A percentile compares a stretch with the other conserved stretches of the same genome.
These are phyloP conservation scores for Dicycla oo DNA, from an alignment of 2,888 invertebrate genomes.

Conservation along the genomic window DNA sequence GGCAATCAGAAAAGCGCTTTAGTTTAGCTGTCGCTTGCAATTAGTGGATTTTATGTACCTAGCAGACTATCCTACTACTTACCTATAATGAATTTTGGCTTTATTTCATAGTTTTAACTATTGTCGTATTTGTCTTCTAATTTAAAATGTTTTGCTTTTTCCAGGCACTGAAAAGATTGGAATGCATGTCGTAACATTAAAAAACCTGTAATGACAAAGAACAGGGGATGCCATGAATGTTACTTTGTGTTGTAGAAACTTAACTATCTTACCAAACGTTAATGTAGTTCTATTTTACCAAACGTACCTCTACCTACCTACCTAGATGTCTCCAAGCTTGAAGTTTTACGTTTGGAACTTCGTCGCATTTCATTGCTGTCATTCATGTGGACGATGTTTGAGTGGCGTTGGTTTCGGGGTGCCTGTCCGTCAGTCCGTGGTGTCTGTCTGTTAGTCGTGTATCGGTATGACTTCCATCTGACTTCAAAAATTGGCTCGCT, in stretches of 20 bases:
- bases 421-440: slow-evolving; percentile 27
- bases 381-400: slow-evolving; percentile 26
- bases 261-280: background rate
- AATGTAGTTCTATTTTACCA: background rate
- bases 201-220: slow-evolving; percentile 13
- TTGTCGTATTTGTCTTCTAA: slow-evolving; percentile 42
- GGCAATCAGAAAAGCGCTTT: slow-evolving; percentile 81
- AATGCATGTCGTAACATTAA: slow-evolving; percentile 24
- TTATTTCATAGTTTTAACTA: slow-evolving; percentile 56
- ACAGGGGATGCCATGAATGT: slow-evolving; percentile 1
- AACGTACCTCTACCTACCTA: too few species aligned
- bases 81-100: slow-evolving; percentile 66
- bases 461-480: slow-evolving; percentile 7
- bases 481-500: slow-evolving; percentile 36
- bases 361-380: slow-evolving; percentile 22
- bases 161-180: slow-evolving; percentile 13
- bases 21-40: slow-evolving; percentile 85
- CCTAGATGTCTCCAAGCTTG: slow-evolving; percentile 1
- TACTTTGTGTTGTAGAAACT: background rate
- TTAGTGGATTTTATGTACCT: slow-evolving; percentile 79
- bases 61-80: slow-evolving; percentile 65
- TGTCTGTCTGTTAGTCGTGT: slow-evolving; percentile 32
- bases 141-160: slow-evolving; percentile 38
- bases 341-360: slow-evolving; percentile 22
- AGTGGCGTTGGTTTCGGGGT: slow-evolving; percentile 28